Conservation (phyloP, 1,140 invertebrate species). For the Cydia splendana region DNA sequence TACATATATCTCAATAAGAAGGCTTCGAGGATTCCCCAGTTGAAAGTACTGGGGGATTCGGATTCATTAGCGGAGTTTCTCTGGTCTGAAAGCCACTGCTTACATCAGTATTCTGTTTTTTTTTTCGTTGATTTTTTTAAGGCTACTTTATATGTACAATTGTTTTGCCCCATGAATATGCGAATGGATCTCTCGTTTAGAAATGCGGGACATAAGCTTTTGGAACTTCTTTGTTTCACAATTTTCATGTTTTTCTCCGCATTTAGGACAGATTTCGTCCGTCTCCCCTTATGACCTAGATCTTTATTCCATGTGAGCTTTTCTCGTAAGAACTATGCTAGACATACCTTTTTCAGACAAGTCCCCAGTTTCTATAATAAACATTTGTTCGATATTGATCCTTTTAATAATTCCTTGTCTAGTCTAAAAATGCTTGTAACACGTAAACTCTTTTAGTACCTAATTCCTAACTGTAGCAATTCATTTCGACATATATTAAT, state of each 20-base stretch:
- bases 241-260: too few relatives aligned
- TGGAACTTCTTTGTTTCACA: not conserved
- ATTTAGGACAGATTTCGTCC: not conserved
- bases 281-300: too few relatives aligned
- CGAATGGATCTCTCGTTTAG: not conserved
- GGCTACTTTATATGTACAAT: slow-evolving; percentile 23
- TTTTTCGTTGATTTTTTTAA: not conserved
- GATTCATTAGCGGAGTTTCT: not conserved
- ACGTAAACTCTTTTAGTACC: too few relatives aligned
- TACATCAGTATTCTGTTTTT: not conserved
- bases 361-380: too few relatives aligned
- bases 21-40: not conserved
- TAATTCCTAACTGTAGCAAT: too few relatives aligned
- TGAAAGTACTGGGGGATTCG: not conserved
- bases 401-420: too few relatives aligned
- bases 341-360: too few relatives aligned
- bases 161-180: not conserved
- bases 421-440: too few relatives aligned
- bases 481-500: too few relatives aligned
- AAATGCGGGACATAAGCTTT: slow-evolving; percentile 1
- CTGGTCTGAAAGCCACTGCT: not conserved
- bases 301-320: too few relatives aligned
- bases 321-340: too few relatives aligned
- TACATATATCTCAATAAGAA: not conserved
- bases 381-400: too few relatives aligned